Evolutionary conservation across 2,888 invertebrate species (phyloP), one percentile per base, ranked within the genome.

Genomic region (Cantharis nigra): DNA sequence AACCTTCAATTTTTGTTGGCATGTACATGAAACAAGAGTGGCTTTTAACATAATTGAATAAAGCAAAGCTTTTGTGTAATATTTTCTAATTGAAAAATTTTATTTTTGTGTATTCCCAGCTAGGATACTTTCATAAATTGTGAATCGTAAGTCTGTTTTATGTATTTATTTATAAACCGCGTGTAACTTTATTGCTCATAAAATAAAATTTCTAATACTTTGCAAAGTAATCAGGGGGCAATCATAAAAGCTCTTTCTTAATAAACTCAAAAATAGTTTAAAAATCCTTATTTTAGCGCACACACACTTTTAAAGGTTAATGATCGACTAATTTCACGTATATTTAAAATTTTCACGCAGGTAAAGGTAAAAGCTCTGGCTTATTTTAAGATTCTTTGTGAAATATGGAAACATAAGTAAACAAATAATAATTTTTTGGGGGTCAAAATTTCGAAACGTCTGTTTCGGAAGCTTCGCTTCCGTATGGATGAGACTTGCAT

Each of bases 301-400:
- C 26, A 67, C 65, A 67, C 65, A 67, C n/a, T 67, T 23, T 23
- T 67, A 67, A 49, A 67, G 65, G 65, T 67, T 67, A 67, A 67
- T 9, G 65, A 23, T 23, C 65, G 65, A 2, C 20, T 23, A 23
- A 67, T 23, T 67, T 23, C 4, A 13, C 3, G 18, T 67, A 67
- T 67, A 67, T 67, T 67, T 67, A 67, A 67, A 67, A 23, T 67
- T 67, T 67, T 14, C 65, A 67, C 49, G 49, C 49, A 49, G 49
- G 49, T 49, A 49, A 49, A 49, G 49, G 49, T 49, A 49, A 49
- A 49, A 49, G n/a, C 49, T 49, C n/a, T 7, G n/a, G n/a, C 7
- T 49, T 49, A 49, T 49, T 49, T 49, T 49, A 49, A 49, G 49
- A 49, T 7, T 49, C 49, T 49, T 49, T 49, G n/a, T 49, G 49